Evolutionary conservation across 2,888 invertebrate species (phyloP).

Genomic region (Sisyra terminalis): DNA sequence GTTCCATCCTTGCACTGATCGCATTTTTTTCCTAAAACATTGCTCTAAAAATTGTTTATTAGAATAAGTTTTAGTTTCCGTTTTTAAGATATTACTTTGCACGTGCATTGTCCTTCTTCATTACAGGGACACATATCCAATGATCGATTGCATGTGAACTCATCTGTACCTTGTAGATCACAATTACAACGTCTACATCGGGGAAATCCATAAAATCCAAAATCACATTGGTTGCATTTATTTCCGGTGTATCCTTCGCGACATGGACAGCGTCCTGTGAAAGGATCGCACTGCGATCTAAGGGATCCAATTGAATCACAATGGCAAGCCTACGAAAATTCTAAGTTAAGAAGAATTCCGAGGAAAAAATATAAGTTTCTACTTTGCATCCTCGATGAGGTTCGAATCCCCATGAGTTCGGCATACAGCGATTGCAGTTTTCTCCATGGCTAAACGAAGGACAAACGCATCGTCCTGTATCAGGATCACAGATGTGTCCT

Average conservation of each 20-base stretch:
- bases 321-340: conserved; percentile 37
- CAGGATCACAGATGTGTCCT: conserved; percentile 79
- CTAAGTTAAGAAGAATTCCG: neutral
- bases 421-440: conserved; percentile 62
- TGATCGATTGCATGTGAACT: conserved; percentile 24
- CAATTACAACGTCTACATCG: conserved; percentile 77
- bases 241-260: conserved; percentile 56
- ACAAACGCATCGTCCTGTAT: conserved; percentile 84
- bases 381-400: conserved; percentile 65
- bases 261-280: conserved; percentile 59
- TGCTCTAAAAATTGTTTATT: conserved; percentile 34
- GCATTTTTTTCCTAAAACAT: conserved; percentile 74
- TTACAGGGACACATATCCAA: conserved; percentile 50
- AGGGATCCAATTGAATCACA: conserved; percentile 57
- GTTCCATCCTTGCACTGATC: conserved; percentile 67
- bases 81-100: conserved; percentile 52
- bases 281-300: conserved; percentile 46
- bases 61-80: conserved; percentile 1
- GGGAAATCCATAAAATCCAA: conserved; percentile 80
- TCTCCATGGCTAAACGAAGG: conserved; percentile 73
- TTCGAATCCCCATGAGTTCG: conserved; percentile 66
- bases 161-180: conserved; percentile 50
- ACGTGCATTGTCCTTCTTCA: conserved; percentile 66
- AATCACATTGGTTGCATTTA: conserved; percentile 66
- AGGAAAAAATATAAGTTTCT: conserved; percentile 5